Percentiles rank a stretch among this genome's conserved stretches.
Conservation (phyloP, 1,140 invertebrate genomes). For the Andricus grossulariae region DNA sequence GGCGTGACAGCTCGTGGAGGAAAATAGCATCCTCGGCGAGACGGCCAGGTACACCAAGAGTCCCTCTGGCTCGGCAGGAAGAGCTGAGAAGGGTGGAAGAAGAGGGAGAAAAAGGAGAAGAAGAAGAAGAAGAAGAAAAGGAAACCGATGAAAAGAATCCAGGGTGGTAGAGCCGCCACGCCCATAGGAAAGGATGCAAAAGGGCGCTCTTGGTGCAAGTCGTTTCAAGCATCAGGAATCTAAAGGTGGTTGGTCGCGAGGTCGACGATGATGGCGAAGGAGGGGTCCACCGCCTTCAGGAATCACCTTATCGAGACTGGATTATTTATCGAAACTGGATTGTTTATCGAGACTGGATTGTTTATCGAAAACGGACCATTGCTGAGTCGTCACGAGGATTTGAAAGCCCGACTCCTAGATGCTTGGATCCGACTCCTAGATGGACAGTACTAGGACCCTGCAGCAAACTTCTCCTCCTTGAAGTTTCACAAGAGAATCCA, state of each 20-base stretch:
- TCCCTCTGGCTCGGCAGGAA: constrained; percentile 43
- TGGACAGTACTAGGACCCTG: constrained; percentile 33
- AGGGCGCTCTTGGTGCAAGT: not conserved
- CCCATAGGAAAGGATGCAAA: constrained; percentile 21
- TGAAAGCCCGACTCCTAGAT: not conserved
- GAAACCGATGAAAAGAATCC: not conserved
- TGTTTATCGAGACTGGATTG: constrained; percentile 26
- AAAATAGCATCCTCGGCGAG: constrained; percentile 12
- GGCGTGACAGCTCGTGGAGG: not conserved
- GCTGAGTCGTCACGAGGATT: constrained; percentile 33
- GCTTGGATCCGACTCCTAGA: not conserved
- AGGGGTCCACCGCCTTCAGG: not conserved
- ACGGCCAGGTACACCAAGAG: constrained; percentile 23
- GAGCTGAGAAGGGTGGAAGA: constrained; percentile 30
- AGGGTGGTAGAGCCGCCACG: constrained; percentile 13
- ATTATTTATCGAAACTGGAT: not conserved
- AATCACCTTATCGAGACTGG: no score
- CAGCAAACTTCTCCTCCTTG: not conserved
- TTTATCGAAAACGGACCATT: not conserved
- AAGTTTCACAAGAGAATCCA: constrained; percentile 32
- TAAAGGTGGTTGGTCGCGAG: not conserved
- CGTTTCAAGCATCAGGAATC: constrained; percentile 1
- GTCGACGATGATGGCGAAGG: constrained; percentile 43
- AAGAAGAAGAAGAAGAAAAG: constrained; percentile 18
- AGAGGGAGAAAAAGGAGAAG: constrained; percentile 13